Base-by-base conservation (phyloP, 1,140 invertebrate species). In the Tachypleus tridentatus region DNA sequence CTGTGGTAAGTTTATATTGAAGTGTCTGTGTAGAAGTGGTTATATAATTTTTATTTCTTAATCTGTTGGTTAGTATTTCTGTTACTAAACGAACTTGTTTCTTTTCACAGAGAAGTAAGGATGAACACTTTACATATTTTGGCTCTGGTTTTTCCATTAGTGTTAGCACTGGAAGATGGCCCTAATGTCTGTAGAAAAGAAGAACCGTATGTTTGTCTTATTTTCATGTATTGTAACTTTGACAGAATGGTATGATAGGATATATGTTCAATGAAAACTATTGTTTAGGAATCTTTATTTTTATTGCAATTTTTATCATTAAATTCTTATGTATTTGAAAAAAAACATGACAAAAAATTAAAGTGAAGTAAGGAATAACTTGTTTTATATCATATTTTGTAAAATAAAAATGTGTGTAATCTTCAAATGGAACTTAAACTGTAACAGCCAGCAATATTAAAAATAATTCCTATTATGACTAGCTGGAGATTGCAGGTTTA, bases 121-220 rank as follows among this genome's bases (percentile, higher is more conserved):
- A 54, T 54, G 53, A 8, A n/a, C 7, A 54, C 7, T 8, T n/a
- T 54, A n/a, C 7, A 8, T 8, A 54, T 54, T 8, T 54, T 54
- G n/a, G 7, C n/a, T 7, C 7, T n/a, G 53, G 53, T 54, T 0
- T n/a, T 54, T 7, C n/a, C 53, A 7, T 1, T 54, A 1, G 53
- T 54, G 53, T 1, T 3, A n/a, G 53, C 53, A 8, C 53, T 67
- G 51, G 60, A 67, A n/a, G 74, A 77, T 68, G 81, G 82, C 60
- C 80, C 81, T 49, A 82, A 83, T 73, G 77, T 83, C 57, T 83
- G 82, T 69, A 79, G 76, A 10, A 76, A 76, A 72, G 74, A 81
- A 69, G 80, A 82, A 76, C 75, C 75, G 82, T 83, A 76, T 81
- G 80, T 79, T 63, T 48, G 53, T 49, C n/a, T n/a, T n/a, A n/a